A percentile compares a stretch with the other conserved stretches of the same genome.
Evolutionary conservation across 2,888 invertebrate species (phyloP).

Genomic region (Rhagonycha fulva): DNA sequence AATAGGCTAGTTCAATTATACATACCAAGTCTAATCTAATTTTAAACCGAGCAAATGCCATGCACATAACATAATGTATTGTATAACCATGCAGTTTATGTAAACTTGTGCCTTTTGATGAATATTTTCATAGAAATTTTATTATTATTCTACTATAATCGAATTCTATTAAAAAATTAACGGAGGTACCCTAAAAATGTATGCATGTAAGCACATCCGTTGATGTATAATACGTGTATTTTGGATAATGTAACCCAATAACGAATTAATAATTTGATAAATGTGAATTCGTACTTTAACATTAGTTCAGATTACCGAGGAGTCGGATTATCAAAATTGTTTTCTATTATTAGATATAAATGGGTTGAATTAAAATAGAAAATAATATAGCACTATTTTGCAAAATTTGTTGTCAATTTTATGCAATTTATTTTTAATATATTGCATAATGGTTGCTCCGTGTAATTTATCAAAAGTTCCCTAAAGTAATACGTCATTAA

Average conservation of each 20-base stretch:
- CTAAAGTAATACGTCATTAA: conserved; percentile 11
- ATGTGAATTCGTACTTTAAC: neutral
- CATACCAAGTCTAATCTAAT: conserved; percentile 28
- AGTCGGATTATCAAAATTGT: neutral
- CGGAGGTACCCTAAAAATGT: neutral
- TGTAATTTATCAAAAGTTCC: neutral
- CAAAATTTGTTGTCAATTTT: neutral
- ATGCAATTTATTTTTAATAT: neutral
- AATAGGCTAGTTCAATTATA: conserved; percentile 30
- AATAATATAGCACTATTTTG: neutral
- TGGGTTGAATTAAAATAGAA: neutral
- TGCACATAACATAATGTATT: conserved; percentile 12
- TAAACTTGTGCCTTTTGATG: neutral
- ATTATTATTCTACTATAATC: neutral
- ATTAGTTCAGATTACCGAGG: neutral
- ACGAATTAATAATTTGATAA: neutral
- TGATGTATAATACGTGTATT: neutral
- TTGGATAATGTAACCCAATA: neutral
- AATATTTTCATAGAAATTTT: neutral
- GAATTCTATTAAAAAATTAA: neutral
- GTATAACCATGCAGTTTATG: neutral
- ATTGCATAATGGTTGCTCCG: neutral
- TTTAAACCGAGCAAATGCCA: conserved; percentile 24
- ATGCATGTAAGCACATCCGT: neutral
- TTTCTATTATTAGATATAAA: neutral